Evolutionary conservation across 2,797 vertebrate genomes (phyloP), one percentile per base, ranked within the genome.

Genomic region (Gadopsis bispinosus): DNA sequence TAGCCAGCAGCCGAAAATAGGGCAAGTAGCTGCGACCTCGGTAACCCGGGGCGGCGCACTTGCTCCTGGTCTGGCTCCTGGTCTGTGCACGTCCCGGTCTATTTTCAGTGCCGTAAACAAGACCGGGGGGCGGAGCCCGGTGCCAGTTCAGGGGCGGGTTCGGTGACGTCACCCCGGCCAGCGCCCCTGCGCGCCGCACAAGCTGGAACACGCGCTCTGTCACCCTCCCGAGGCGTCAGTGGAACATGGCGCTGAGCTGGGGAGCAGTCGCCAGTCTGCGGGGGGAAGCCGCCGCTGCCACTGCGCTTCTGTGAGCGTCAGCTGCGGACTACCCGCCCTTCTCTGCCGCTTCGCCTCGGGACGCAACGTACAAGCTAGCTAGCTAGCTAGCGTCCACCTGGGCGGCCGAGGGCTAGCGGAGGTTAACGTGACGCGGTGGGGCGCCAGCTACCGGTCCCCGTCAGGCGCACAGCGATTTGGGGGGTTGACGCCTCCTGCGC

Each of bases 141-240:
- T 41, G 65, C 76, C 59, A 29, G 14, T 69, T 78, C 37, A 61
- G 90, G 88, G 71, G 70, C 6, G 73, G 89, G 45, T 83, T 80
- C 47, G 29, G 66, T 95, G 93, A 93, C 94, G 91, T 92, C 86
- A 87, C 41, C 0, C 0, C 9, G 80, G 94, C 93, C 95, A 96
- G 94, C 95, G 95, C 94, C 95, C 94, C 91, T 93, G 65, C 82
- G 77, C 77, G n/a, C 19, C 58, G 13, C 82, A 83, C 89, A 79
- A 83, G 75, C 83, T 29, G 48, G 37, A 78, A 41, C 92, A 92
- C 86, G 87, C 91, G 86, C 26, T 26, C 26, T 26, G 26, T 26
- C 26, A 26, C 26, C 26, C 26, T 26, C 1, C 26, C 26, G 26
- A 54, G 73, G 61, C 84, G 83, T 87, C 87, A 85, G 82, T 55